phyloP scores from a whole-genome alignment of 2,888 invertebrate species.

The Steinernema carpocapsae region DNA sequence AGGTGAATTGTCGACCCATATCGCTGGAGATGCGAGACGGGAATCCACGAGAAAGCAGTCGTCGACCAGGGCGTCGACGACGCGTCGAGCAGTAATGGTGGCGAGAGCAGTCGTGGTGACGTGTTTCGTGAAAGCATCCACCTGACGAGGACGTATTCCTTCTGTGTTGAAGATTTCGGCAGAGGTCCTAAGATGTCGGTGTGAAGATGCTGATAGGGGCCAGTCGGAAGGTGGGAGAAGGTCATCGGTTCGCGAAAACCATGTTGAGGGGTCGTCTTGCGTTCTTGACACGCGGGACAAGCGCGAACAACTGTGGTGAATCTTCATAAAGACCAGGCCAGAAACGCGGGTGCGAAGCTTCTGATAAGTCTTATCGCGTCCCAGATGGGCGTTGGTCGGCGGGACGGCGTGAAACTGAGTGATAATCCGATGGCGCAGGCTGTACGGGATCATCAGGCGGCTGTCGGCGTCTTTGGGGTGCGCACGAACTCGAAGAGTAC shows the following conservation, averaged over 20 bases:
- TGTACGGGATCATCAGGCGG: conserved; percentile 28
- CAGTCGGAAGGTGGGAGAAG: no score
- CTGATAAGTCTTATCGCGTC: conserved; percentile 36
- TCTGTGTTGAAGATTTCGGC: not conserved
- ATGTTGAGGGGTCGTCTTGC: no score
- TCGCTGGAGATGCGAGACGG: conserved; percentile 63
- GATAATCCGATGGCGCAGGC: conserved; percentile 28
- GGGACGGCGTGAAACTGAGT: conserved; percentile 38
- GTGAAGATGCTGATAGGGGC: conserved; percentile 31
- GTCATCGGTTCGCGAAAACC: no score
- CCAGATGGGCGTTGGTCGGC: conserved; percentile 40
- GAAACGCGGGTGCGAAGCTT: conserved; percentile 19
- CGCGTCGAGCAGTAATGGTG: conserved; percentile 1
- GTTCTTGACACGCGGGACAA: conserved; percentile 40
- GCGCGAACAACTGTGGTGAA: conserved; percentile 34
- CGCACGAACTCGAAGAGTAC: not conserved
- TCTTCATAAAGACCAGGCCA: conserved; percentile 40
- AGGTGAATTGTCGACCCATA: conserved; percentile 62
- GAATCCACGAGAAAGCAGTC: conserved; percentile 55
- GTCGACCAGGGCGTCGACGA: conserved; percentile 17
- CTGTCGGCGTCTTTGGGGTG: not conserved
- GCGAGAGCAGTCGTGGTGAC: conserved; percentile 21
- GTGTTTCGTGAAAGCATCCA: conserved; percentile 35
- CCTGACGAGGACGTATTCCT: conserved; percentile 17
- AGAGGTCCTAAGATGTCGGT: conserved; percentile 39